A percentile compares a stretch with the other conserved stretches of the same genome.
Conservation (phyloP, 2,797 vertebrate species). For the Ispidina lecontei region DNA sequence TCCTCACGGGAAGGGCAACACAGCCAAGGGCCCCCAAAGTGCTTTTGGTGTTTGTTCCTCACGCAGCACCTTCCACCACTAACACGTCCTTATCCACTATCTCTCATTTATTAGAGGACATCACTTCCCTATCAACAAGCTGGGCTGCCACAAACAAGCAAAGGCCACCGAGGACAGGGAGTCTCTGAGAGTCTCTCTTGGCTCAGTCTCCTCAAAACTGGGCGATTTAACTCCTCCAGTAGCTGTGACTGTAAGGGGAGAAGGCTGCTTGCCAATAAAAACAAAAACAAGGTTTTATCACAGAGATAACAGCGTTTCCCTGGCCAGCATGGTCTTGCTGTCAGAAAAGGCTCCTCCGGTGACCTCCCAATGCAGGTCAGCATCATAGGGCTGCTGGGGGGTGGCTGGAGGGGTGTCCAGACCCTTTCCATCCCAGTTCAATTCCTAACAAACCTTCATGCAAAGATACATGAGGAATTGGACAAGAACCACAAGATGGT, state of each 20-base stretch:
- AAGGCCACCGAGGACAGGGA: background rate
- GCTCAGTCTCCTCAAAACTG: background rate
- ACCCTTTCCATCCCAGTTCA: background rate
- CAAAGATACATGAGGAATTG: background rate
- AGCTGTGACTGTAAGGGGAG: background rate
- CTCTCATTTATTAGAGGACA: background rate
- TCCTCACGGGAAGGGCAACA: background rate
- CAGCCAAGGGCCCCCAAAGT: background rate
- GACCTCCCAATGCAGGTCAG: accelerated
- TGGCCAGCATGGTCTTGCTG: background rate
- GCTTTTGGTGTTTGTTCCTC: background rate
- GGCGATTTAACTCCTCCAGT: background rate
- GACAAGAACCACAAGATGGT: background rate
- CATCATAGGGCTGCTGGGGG: accelerated
- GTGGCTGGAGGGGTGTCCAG: accelerated
- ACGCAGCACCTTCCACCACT: background rate
- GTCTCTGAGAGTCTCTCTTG: background rate
- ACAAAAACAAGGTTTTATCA: background rate
- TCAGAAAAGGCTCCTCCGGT: background rate
- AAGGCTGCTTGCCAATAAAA: background rate
- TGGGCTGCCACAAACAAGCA: accelerated
- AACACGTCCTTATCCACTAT: background rate
- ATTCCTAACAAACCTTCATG: background rate
- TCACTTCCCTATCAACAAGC: conserved; percentile 17
- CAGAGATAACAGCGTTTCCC: background rate